Evolutionary conservation across 2,888 invertebrate species (phyloP), one percentile per base, ranked within the genome.

Genomic region (Melinopterus prodromus): DNA sequence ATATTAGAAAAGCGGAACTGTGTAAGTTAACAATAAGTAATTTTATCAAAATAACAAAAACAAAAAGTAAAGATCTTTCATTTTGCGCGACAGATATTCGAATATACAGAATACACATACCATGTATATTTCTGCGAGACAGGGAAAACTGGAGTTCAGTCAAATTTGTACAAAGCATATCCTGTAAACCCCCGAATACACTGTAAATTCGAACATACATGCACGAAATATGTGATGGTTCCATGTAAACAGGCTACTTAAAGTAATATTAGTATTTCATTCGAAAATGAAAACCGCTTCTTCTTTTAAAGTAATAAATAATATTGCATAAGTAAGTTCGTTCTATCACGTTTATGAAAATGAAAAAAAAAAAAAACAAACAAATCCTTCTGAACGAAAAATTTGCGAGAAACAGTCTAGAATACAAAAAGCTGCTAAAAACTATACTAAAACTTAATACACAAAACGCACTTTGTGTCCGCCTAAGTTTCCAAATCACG

Each of bases 381-480:
- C 84, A 86, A 86, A 85, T 84, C 83, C 86, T 81, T 85, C 86
- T 86, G 85, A 83, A 76, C 37, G 26, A 74, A 74, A 71, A 74
- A 7, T 53, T 12, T 53, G 53, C 5, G 53, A 53, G 53, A 53
- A 53, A 53, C 7, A 53, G 7, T 9, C 53, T 53, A 80, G 77
- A 85, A 84, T 86, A 86, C 84, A 86, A 85, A 81, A 87, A 86
- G 86, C 86, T 86, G 86, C 86, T 86, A 86, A 84, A 84, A 85
- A 82, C 80, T 79, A 82, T 83, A 80, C 81, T 81, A 81, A 81
- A 83, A 80, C 79, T 82, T 79, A 79, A 76, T 74, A 78, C 81
- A 82, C 79, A 81, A 82, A 82, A 80, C 71, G 74, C 78, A 75
- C 79, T 74, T 80, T 79, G 74, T 69, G 35, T 16, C 35, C 69